A percentile compares a stretch with the other conserved stretches of the same genome.
These are phyloP conservation scores for Clarias gariepinus DNA, from an alignment of 2,113 vertebrate species.

Conservation along the genomic window DNA sequence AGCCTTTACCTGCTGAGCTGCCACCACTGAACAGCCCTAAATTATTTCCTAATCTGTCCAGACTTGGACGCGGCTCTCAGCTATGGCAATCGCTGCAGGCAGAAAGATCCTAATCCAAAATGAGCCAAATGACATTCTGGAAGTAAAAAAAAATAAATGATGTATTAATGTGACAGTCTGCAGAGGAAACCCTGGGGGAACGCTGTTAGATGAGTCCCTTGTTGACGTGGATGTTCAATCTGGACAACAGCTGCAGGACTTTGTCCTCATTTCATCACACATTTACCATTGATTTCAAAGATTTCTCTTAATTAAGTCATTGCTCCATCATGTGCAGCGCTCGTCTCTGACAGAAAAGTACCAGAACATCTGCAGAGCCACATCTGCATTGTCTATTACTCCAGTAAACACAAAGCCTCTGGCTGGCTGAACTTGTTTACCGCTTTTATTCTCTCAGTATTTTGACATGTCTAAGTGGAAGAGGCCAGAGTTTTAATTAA, in stretches of 20 bases:
- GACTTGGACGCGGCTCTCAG: background rate
- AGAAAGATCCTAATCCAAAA: background rate
- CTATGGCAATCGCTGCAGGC: constrained; percentile 10
- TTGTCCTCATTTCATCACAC: background rate
- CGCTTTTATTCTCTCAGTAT: background rate
- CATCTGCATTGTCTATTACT: background rate
- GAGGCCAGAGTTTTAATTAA: constrained; percentile 21
- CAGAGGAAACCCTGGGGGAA: constrained; percentile 13
- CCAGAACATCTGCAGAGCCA: background rate
- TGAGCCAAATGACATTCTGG: background rate
- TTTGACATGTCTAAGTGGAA: constrained; percentile 16
- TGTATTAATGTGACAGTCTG: constrained; percentile 37
- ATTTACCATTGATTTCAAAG: background rate
- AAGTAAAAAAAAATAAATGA: constrained; percentile 9
- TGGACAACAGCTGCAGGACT: background rate
- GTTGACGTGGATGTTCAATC: constrained; percentile 22
- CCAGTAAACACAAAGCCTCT: background rate
- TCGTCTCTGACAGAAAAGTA: background rate
- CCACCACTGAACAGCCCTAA: background rate
- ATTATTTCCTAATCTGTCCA: background rate
- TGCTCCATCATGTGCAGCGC: background rate
- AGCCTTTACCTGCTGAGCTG: no score
- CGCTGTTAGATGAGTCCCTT: constrained; percentile 19
- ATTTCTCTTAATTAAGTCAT: background rate
- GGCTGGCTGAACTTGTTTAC: background rate